Percentiles rank a stretch among this genome's conserved stretches.
Conservation (phyloP, 2,113 vertebrate genomes). For the Bubalus kerabau region DNA sequence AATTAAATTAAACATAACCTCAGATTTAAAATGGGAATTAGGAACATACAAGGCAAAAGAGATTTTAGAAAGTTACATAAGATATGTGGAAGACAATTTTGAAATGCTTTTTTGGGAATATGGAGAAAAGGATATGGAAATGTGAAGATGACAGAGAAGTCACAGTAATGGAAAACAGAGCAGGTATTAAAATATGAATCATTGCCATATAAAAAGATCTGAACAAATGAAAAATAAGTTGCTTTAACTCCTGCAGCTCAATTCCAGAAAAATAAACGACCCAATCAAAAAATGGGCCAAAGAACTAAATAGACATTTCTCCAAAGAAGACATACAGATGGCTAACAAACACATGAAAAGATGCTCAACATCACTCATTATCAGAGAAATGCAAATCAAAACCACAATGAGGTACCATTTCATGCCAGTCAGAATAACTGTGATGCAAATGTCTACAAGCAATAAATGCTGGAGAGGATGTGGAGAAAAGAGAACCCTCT, state of each 20-base stretch:
- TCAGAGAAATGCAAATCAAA: too few species aligned
- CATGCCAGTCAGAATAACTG: too few species aligned
- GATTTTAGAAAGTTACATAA: not conserved
- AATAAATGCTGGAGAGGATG: too few species aligned
- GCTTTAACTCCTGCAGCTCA: not conserved
- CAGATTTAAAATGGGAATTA: slow-evolving; percentile 25
- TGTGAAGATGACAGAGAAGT: slow-evolving; percentile 1
- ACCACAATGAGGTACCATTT: too few species aligned
- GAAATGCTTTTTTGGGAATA: not conserved
- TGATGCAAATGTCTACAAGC: too few species aligned
- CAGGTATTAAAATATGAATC: not conserved
- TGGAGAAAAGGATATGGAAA: not conserved
- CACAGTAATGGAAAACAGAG: not conserved
- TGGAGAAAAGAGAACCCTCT: too few species aligned
- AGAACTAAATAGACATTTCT: too few species aligned
- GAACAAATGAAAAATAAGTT: slow-evolving; percentile 5
- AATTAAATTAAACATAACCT: slow-evolving; percentile 22
- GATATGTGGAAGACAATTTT: not conserved
- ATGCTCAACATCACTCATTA: too few species aligned
- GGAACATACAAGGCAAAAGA: not conserved
- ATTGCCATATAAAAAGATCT: not conserved
- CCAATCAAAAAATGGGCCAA: too few species aligned
- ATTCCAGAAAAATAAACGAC: too few species aligned
- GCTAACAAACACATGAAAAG: too few species aligned
- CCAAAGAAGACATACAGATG: too few species aligned